Percentiles rank a stretch among this genome's conserved stretches.
Evolutionary conservation across 2,797 vertebrate genomes (phyloP).

Genomic region (Ficedula albicollis): DNA sequence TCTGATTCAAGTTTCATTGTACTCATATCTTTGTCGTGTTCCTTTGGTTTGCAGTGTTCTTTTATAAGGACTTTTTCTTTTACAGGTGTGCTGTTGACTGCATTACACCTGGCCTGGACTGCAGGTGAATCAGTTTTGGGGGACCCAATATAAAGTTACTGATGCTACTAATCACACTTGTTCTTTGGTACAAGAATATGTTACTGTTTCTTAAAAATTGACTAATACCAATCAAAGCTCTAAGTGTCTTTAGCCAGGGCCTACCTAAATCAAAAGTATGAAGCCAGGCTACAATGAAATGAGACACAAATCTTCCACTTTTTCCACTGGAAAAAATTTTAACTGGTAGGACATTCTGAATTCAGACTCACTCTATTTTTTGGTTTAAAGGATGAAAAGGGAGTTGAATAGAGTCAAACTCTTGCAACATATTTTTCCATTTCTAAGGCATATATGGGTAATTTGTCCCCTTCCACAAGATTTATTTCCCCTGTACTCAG

Average conservation of each 20-base stretch:
- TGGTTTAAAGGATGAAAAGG: background rate
- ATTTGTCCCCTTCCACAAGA: background rate
- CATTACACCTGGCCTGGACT: background rate
- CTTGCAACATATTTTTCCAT: background rate
- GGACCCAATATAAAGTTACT: background rate
- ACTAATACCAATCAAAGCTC: background rate
- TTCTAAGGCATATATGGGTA: background rate
- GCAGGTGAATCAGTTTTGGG: background rate
- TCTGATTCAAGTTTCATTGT: background rate
- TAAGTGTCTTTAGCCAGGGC: background rate
- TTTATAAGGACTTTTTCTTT: background rate
- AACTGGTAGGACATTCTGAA: background rate
- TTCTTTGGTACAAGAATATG: background rate
- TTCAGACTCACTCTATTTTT: background rate
- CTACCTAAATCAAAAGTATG: background rate
- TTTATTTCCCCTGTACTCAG: background rate
- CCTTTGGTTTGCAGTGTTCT: background rate
- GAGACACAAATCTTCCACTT: background rate
- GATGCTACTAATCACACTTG: background rate
- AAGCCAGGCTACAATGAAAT: background rate
- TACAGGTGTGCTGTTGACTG: background rate
- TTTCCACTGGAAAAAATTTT: background rate
- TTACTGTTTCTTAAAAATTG: background rate
- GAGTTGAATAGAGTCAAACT: background rate
- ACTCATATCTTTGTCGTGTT: background rate